Evolutionary conservation across 2,888 invertebrate species (phyloP).

Genomic region (Heliconius ismenius): DNA sequence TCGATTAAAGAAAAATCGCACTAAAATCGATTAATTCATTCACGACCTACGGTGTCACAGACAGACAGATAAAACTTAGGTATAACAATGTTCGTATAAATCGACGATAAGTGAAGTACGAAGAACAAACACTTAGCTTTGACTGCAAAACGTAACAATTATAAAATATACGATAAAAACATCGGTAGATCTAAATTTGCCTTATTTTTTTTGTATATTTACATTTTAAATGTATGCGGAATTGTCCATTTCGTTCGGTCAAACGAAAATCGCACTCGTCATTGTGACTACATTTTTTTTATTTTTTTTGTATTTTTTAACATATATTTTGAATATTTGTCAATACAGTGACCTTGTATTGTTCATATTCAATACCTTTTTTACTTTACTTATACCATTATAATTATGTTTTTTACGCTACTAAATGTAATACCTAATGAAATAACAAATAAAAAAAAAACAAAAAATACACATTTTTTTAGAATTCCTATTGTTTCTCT

Average conservation of each 20-base stretch:
- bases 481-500: too few relatives aligned
- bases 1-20: too few relatives aligned
- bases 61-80: too few relatives aligned
- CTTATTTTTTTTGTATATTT: not conserved
- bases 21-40: too few relatives aligned
- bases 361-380: not conserved
- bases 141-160: not conserved
- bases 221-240: not conserved
- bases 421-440: too few relatives aligned
- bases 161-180: not conserved
- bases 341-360: not conserved
- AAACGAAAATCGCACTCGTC: not conserved
- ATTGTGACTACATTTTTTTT: not conserved
- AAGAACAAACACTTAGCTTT: too few relatives aligned
- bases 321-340: constrained; percentile 7
- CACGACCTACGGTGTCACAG: too few relatives aligned
- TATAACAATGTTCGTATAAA: too few relatives aligned
- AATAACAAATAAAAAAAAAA: too few relatives aligned
- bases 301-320: not conserved
- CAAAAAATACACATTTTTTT: too few relatives aligned
- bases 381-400: not conserved
- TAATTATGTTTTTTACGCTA: too few relatives aligned
- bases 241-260: not conserved
- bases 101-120: too few relatives aligned
- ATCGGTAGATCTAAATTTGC: not conserved